Conservation (phyloP, 1,140 invertebrate species). For the Trichonephila clavata region DNA sequence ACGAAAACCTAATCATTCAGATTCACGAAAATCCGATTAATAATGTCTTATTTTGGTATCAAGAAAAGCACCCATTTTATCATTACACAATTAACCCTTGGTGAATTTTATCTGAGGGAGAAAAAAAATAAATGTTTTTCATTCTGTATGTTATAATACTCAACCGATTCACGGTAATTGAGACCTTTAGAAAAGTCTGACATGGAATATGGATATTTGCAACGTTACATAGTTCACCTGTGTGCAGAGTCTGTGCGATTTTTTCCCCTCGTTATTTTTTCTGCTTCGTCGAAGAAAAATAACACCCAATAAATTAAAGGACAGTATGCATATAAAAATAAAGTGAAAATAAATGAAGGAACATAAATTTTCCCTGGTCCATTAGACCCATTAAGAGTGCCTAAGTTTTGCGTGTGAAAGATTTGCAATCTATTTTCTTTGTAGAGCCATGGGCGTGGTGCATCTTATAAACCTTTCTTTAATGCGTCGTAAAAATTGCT, state of each 20-base stretch:
- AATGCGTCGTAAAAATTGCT: conserved; percentile 30
- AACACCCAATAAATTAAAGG: neutral
- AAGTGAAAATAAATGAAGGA: neutral
- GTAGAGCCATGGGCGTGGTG: neutral
- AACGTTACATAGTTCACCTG: neutral
- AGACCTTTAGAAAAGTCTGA: neutral
- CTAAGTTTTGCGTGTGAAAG: neutral
- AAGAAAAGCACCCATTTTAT: neutral
- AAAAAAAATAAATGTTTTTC: neutral
- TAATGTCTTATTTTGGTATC: conserved; percentile 18
- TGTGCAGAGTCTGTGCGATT: neutral
- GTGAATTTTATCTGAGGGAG: neutral
- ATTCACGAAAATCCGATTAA: conserved; percentile 21
- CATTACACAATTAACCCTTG: conserved; percentile 25
- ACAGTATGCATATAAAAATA: conserved; percentile 24
- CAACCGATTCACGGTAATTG: neutral
- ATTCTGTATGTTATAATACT: neutral
- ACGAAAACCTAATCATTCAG: neutral
- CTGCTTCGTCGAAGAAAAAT: neutral
- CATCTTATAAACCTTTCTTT: neutral
- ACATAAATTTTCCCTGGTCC: conserved; percentile 19
- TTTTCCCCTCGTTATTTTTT: neutral
- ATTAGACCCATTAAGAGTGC: conserved; percentile 24
- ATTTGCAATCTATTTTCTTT: conserved; percentile 32
- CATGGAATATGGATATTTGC: neutral